These are phyloP conservation scores for Glandiceps talaboti DNA, from an alignment of 53 echinoderm and acorn worm genomes.

Conservation along the genomic window DNA sequence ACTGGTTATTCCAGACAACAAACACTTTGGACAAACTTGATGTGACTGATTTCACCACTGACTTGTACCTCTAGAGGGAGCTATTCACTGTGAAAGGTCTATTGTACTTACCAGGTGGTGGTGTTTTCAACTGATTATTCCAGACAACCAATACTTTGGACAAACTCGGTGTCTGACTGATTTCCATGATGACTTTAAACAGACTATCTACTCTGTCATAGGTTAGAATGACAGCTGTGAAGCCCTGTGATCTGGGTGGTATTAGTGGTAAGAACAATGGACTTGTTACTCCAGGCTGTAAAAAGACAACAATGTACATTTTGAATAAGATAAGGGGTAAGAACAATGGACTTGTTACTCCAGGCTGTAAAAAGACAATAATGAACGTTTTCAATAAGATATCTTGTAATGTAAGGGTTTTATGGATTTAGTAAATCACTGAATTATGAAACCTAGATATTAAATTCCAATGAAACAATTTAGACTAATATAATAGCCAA, in stretches of 20 bases:
- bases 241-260: conserved; percentile 92
- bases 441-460: no score
- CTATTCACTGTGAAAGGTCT: neutral
- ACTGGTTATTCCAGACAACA: no score
- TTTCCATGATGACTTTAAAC: conserved; percentile 82
- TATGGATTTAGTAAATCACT: no score
- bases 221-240: conserved; percentile 90
- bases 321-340: conserved; percentile 84
- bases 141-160: conserved; percentile 93
- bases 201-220: conserved; percentile 86
- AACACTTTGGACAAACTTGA: no score
- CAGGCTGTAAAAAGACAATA: conserved; percentile 28
- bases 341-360: conserved; percentile 53
- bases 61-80: neutral
- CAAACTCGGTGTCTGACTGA: conserved; percentile 79
- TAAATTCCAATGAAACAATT: no score
- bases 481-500: no score
- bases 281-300: conserved; percentile 31
- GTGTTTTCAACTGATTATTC: conserved; percentile 90
- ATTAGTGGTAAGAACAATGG: conserved; percentile 82
- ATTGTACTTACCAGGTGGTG: conserved; percentile 58
- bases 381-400: no score
- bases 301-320: no score
- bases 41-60: no score
- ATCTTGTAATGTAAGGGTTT: no score